Base-by-base conservation (phyloP, 1,140 invertebrate species). In the Daktulosphaira vitifoliae region DNA sequence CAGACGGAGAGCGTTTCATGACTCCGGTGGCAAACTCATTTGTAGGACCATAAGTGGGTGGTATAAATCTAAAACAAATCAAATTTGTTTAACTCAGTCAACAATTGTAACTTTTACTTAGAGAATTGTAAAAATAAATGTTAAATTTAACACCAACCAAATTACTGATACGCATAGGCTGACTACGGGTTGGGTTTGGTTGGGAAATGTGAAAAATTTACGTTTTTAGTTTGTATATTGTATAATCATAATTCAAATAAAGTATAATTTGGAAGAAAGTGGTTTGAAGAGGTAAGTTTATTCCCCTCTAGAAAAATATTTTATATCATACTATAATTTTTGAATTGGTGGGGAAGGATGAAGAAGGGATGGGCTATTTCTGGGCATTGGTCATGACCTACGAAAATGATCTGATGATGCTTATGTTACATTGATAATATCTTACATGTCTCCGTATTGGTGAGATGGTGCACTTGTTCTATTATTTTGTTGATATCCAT, bases 381-480 rank as follows among this genome's bases (percentile, higher is more conserved):
- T 18, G 13, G 44, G 4, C 3, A 3, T 13, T 9, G 3, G 13
- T 15, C 3, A 15, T 5, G 38, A 15, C 3, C 3, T 8, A 25
- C 39, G 2, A 25, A 44, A 42, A n/a, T 9, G 8, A 42, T 56
- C 26, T 56, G 53, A 18, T 42, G 44, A 8, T n/a, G 44, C 2
- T 56, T 56, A 42, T 56, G n/a, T n/a, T n/a, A n/a, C n/a, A n/a
- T 33, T 6, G 29, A 33, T 33, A 33, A 33, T 48, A 5, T 62
- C 56, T 48, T 44, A 62, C 56, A 62, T 62, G 56, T 62, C 56
- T 26, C 56, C 56, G 11, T 62, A 62, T n/a, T 62, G 56, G 15
- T 62, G 56, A 3, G 42, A 38, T 5, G 29, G 5, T 2, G 42
- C 56, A 25, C 46, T 62, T 15, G 42, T 20, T 15, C 56, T 23